Base-by-base conservation (phyloP, 2,113 vertebrate species). In the Hepsetus odoe region DNA sequence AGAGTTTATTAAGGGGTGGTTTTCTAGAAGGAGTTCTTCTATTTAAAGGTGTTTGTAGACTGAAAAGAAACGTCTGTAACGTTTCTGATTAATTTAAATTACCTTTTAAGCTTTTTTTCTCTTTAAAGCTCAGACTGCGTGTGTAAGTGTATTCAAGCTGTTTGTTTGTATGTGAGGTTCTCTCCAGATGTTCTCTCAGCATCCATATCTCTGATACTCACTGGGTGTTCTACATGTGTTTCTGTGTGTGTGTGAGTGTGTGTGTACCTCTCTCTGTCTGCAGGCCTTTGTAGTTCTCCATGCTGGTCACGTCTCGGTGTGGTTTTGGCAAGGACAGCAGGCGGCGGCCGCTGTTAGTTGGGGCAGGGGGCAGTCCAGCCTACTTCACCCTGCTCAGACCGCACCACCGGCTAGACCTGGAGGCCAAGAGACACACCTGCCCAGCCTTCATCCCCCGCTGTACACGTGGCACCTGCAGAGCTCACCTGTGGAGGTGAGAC, bases 241-340 rank as follows among this genome's bases (percentile, higher is more conserved):
- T 24, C 5, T 33, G 26, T 67, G 22, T 71, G 40, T 61, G 28
- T 67, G 49, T 35, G n/a, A 67, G 26, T 68, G 33, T 66, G 51
- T 73, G 49, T 65, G 61, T 59, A 49, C 35, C 30, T 20, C 22
- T 67, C n/a, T 73, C 46, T 35, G 51, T 72, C 69, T 26, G 42
- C 33, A n/a, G 44, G 13, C n/a, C 76, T 71, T 71, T 71, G 42
- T 78, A 22, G 26, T 77, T 77, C 44, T 71, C 66, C 56, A 85
- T 77, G 81, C 82, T 72, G 22, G 40, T 80, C 80, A 87, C 68
- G 77, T 81, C 32, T 22, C 44, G 24, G 10, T 20, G 30, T 24
- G 58, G 46, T 44, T 38, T 46, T 83, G 65, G 49, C 84, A 86
- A 85, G 84, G 85, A 81, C 84, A 64, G 64, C n/a, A 18, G 72